phyloP scores from a whole-genome alignment of 2,888 invertebrate genomes.

The Oligia latruncula region DNA sequence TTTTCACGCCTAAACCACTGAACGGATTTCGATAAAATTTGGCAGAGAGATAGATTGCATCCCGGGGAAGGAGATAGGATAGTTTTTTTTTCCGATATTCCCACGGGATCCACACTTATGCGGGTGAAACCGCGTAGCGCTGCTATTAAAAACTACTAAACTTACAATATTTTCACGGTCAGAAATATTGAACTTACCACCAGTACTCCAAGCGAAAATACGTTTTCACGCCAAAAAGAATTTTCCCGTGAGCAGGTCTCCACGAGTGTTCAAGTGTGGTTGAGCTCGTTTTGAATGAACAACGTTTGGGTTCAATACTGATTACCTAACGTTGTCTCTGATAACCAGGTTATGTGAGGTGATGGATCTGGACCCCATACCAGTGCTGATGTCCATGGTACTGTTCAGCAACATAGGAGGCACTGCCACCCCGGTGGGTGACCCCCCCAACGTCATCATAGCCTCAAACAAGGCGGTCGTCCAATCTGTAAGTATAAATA shows the following conservation, averaged over 20 bases:
- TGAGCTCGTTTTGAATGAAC: not conserved
- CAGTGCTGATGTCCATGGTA: slow-evolving; percentile 95
- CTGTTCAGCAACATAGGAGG: slow-evolving; percentile 97
- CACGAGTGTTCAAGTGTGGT: too few relatives aligned
- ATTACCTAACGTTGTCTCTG: slow-evolving; percentile 1
- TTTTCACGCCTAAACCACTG: too few relatives aligned
- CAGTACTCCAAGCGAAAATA: not conserved
- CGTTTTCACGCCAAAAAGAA: not conserved
- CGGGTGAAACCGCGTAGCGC: too few relatives aligned
- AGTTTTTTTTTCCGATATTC: too few relatives aligned
- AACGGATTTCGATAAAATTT: too few relatives aligned
- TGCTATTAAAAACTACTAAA: too few relatives aligned
- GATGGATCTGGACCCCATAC: slow-evolving; percentile 96
- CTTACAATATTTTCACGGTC: not conserved
- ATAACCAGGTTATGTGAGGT: slow-evolving; percentile 94
- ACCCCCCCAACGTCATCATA: slow-evolving; percentile 98
- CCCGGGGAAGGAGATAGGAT: too few relatives aligned
- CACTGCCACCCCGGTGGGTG: slow-evolving; percentile 96
- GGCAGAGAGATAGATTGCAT: too few relatives aligned
- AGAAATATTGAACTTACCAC: not conserved
- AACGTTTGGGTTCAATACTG: not conserved
- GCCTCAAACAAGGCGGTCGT: slow-evolving; percentile 93
- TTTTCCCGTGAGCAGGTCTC: not conserved
- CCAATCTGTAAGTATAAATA: slow-evolving; percentile 89
- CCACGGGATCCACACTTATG: too few relatives aligned